phyloP scores from a whole-genome alignment of 2,113 vertebrate genomes.

The Solea senegalensis region DNA sequence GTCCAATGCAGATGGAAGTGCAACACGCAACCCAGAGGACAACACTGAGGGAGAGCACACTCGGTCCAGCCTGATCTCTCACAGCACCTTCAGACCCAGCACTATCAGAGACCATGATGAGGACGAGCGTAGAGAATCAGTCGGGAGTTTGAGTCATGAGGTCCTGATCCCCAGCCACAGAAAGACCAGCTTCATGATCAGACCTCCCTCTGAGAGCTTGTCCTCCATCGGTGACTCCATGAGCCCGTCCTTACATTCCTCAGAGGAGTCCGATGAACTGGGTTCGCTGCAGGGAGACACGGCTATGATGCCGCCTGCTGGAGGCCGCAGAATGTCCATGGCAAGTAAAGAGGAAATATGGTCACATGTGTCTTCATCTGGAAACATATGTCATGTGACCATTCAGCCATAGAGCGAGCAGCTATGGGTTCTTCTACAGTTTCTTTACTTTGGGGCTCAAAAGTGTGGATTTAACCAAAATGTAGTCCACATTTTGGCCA shows the following conservation, averaged over 20 bases:
- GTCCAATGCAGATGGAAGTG: slow-evolving; percentile 39
- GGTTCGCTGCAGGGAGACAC: slow-evolving; percentile 78
- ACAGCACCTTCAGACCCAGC: slow-evolving; percentile 66
- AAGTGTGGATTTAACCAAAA: no score
- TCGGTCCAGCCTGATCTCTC: slow-evolving; percentile 49
- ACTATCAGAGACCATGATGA: slow-evolving; percentile 66
- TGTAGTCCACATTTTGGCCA: no score
- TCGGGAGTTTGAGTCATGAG: slow-evolving; percentile 69
- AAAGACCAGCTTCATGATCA: slow-evolving; percentile 86
- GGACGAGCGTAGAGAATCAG: slow-evolving; percentile 76
- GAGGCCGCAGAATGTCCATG: slow-evolving; percentile 88
- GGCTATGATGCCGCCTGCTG: slow-evolving; percentile 79
- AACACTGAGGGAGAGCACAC: slow-evolving; percentile 44
- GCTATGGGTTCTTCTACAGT: no score
- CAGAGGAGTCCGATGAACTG: slow-evolving; percentile 85
- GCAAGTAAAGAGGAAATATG: slow-evolving; percentile 80
- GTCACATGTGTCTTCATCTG: background rate
- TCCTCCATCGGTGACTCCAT: slow-evolving; percentile 79
- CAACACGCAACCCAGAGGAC: slow-evolving; percentile 47
- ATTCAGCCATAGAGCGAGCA: no score
- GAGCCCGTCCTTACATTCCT: slow-evolving; percentile 79
- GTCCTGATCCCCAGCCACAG: slow-evolving; percentile 68
- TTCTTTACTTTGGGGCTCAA: no score
- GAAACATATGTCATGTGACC: no score
- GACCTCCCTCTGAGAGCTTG: slow-evolving; percentile 83